Percentiles rank a stretch among this genome's conserved stretches.
Evolutionary conservation across 1,140 invertebrate genomes (phyloP).

Genomic region (Lethrus apterus): DNA sequence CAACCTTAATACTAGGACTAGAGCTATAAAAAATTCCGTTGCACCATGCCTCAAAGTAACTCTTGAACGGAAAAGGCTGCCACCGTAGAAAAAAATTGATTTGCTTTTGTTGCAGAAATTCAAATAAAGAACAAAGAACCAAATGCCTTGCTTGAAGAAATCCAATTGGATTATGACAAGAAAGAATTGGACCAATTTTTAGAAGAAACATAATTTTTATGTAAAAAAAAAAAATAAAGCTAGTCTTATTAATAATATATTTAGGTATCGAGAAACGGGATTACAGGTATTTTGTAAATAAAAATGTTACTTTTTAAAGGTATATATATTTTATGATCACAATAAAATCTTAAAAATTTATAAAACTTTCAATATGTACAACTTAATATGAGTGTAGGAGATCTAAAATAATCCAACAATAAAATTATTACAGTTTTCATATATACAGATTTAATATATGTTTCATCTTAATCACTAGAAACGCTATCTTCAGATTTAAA

Average conservation of each 20-base stretch:
- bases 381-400: constrained; percentile 10
- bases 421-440: constrained; percentile 1
- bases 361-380: constrained; percentile 12
- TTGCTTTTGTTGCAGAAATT: constrained; percentile 29
- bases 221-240: no score
- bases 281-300: no score
- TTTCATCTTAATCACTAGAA: no score
- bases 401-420: constrained; percentile 7
- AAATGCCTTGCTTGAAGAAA: constrained; percentile 38
- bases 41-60: no score
- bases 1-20: no score
- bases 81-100: background rate
- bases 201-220: constrained; percentile 1
- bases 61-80: background rate
- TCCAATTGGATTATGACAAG: constrained; percentile 37
- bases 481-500: no score
- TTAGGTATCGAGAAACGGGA: no score
- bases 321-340: constrained; percentile 12
- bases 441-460: no score
- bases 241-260: no score
- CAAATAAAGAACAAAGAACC: constrained; percentile 32
- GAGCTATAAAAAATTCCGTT: no score
- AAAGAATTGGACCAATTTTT: constrained; percentile 37
- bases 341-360: constrained; percentile 13
- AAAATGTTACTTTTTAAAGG: constrained; percentile 8